Percentiles rank a stretch among this genome's conserved stretches.
phyloP scores from a whole-genome alignment of 2,797 vertebrate genomes.

The Phalloptychus januarius region DNA sequence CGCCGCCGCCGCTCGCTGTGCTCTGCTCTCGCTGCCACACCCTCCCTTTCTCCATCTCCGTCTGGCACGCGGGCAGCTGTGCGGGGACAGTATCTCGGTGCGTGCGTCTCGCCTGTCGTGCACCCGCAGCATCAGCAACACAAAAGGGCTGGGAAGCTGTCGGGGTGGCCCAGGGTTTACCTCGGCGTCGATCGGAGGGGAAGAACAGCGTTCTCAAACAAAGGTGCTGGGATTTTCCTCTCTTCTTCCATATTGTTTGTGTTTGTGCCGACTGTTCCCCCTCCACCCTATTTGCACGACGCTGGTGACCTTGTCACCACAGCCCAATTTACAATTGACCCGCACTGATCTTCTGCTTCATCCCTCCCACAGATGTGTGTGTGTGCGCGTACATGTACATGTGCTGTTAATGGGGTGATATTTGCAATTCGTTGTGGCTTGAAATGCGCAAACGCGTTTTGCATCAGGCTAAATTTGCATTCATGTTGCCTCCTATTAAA shows the following conservation, averaged over 20 bases:
- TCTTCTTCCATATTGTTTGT: constrained; percentile 17
- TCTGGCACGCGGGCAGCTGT: constrained; percentile 80
- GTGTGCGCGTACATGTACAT: constrained; percentile 20
- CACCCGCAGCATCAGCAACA: constrained; percentile 85
- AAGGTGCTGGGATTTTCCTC: constrained; percentile 46
- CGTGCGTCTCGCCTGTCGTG: constrained; percentile 74
- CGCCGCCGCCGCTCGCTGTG: constrained; percentile 20
- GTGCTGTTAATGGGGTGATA: constrained; percentile 48
- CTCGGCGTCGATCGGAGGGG: constrained; percentile 39
- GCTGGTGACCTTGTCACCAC: constrained; percentile 77
- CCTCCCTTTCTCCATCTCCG: constrained; percentile 49
- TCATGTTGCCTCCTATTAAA: neutral
- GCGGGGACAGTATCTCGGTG: constrained; percentile 58
- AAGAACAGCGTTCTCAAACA: constrained; percentile 28
- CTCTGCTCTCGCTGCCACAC: constrained; percentile 69
- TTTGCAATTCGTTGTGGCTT: constrained; percentile 46
- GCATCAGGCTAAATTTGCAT: constrained; percentile 32
- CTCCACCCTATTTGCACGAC: constrained; percentile 40
- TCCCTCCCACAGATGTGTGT: constrained; percentile 58
- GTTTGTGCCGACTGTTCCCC: constrained; percentile 6
- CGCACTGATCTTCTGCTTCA: constrained; percentile 64
- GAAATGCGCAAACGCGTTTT: constrained; percentile 61
- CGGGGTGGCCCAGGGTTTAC: constrained; percentile 43
- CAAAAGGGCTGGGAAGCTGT: constrained; percentile 73
- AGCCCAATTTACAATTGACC: constrained; percentile 61